A percentile compares a stretch with the other conserved stretches of the same genome.
These are phyloP conservation scores for Dromius quadrimaculatus DNA, from an alignment of 2,888 invertebrate genomes.

Conservation along the genomic window DNA sequence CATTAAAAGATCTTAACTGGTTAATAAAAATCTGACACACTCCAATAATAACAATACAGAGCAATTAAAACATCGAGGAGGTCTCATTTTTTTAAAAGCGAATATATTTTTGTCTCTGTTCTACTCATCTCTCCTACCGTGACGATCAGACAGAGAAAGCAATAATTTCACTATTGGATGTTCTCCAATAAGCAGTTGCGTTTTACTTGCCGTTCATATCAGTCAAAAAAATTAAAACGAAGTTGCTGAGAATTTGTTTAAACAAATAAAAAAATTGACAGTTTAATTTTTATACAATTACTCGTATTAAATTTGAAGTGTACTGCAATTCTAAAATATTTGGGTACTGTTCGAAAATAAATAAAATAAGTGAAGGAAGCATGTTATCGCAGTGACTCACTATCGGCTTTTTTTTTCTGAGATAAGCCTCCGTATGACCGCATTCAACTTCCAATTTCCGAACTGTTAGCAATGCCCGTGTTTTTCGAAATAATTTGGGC, in stretches of 20 bases:
- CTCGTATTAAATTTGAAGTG: background rate
- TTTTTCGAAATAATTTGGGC: constrained; percentile 11
- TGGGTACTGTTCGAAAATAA: background rate
- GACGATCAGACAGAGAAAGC: constrained; percentile 26
- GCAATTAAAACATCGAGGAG: constrained; percentile 42
- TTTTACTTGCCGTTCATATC: constrained; percentile 19
- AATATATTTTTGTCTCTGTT: constrained; percentile 37
- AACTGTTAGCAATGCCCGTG: constrained; percentile 3
- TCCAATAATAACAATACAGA: constrained; percentile 35
- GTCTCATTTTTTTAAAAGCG: constrained; percentile 31
- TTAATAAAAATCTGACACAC: background rate
- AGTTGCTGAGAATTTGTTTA: background rate
- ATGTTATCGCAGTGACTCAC: constrained; percentile 6
- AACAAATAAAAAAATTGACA: background rate
- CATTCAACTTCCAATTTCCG: background rate
- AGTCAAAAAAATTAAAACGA: constrained; percentile 1
- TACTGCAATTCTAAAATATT: background rate
- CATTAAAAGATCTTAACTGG: too few relatives aligned
- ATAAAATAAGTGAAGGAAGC: background rate
- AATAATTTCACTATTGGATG: constrained; percentile 9
- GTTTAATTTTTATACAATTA: too few relatives aligned
- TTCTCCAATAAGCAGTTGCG: constrained; percentile 39
- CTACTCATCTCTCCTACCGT: constrained; percentile 25
- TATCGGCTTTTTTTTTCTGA: background rate
- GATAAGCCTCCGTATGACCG: background rate